Conservation (phyloP, 2,888 invertebrate genomes). For the Latrodectus elegans region DNA sequence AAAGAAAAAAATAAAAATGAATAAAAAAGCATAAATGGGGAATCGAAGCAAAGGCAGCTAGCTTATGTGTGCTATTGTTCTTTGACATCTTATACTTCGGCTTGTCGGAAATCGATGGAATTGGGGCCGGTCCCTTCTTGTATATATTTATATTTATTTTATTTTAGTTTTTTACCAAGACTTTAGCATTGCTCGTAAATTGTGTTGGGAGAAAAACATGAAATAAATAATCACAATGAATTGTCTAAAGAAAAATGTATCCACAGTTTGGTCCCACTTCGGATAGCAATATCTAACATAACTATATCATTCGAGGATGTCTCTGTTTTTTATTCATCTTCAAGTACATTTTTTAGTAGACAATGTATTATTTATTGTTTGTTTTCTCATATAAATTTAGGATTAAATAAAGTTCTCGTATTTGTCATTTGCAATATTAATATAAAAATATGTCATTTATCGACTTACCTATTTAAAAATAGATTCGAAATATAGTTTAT, state of each 20-base stretch:
- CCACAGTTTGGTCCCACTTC: not conserved
- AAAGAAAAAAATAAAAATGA: constrained; percentile 36
- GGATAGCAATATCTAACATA: not conserved
- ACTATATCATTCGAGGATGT: no score
- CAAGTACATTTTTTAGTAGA: no score
- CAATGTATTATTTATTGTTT: no score
- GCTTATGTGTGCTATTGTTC: constrained; percentile 52
- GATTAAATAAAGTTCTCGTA: no score
- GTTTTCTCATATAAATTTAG: no score
- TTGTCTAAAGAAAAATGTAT: constrained; percentile 13
- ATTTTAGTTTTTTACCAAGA: not conserved
- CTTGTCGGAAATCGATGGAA: constrained; percentile 49
- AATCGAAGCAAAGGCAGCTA: constrained; percentile 44
- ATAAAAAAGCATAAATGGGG: constrained; percentile 5
- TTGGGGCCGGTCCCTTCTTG: constrained; percentile 31
- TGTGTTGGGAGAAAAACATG: constrained; percentile 34
- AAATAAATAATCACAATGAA: constrained; percentile 41
- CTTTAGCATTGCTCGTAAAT: constrained; percentile 20
- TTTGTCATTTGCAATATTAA: no score
- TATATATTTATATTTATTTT: constrained; percentile 37
- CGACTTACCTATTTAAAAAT: no score
- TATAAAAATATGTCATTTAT: no score
- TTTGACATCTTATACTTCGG: constrained; percentile 57
- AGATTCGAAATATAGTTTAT: no score
- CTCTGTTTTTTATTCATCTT: no score